Evolutionary conservation across 2,113 vertebrate genomes (phyloP), one percentile per base, ranked within the genome.

Genomic region (Pterophyllum scalare): DNA sequence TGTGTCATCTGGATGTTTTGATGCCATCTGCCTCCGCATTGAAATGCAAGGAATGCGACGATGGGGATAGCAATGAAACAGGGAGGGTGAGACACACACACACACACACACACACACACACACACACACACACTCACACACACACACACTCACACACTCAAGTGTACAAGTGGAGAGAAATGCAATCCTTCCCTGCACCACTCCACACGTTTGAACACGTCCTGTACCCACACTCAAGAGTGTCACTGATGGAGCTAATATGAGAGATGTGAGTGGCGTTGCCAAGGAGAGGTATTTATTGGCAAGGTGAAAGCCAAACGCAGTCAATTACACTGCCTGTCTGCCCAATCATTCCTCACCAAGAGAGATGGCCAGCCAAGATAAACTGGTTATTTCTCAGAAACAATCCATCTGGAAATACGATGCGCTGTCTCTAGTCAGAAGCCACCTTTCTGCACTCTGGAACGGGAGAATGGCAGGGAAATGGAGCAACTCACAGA

Each of bases 311-410:
- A 94, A 95, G 94, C 90, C 91, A 96, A 96, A 95, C 80, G 80
- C 77, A 90, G 93, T 95, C 94, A 95, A 95, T 95, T 96, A 95
- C 85, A 79, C 82, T 81, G 64, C 88, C 92, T 94, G 92, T 94
- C 95, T 92, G 88, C 64, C 88, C 93, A 84, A 93, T 95, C 89
- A 94, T 96, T 94, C 77, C 81, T 94, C 93, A 93, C 85, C 86
- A 85, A 93, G 92, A 95, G 85, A 91, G 94, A 94, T 91, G 87
- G 88, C 83, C 77, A 17, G 88, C 83, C 79, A 87, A 86, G 93
- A 96, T 92, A 94, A 94, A 95, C 92, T 89, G 87, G 92, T 91
- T 94, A 94, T 94, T 94, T 90, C 87, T 92, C 93, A 79, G 89
- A 95, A 95, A 93, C 93, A 93, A 93, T 95, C 91, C 87, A 88